Evolutionary conservation across 1,140 invertebrate genomes (phyloP).

Genomic region (Drosophila melanica): DNA sequence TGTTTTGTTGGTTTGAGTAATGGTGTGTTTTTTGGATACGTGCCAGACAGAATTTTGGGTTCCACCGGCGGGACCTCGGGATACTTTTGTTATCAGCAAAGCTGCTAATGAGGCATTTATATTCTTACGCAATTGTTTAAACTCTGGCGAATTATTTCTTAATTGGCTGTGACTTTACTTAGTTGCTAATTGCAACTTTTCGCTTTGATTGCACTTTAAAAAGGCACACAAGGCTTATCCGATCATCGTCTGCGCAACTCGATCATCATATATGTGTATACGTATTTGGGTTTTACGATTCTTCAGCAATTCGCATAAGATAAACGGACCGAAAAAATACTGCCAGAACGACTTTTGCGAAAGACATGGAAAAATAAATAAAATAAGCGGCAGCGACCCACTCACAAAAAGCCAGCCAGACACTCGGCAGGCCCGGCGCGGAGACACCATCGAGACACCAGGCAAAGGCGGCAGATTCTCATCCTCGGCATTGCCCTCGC

Average conservation of each 20-base stretch:
- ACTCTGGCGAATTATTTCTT: conserved; percentile 24
- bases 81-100: conserved; percentile 7
- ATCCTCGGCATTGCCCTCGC: conserved; percentile 5
- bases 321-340: conserved; percentile 17
- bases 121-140: conserved; percentile 7
- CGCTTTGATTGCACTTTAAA: conserved; percentile 1
- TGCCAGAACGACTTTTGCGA: conserved; percentile 38
- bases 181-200: conserved; percentile 22
- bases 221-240: conserved; percentile 12
- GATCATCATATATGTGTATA: conserved; percentile 9
- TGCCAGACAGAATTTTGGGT: conserved; percentile 63
- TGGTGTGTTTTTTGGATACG: conserved; percentile 40
- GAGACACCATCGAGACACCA: conserved; percentile 15
- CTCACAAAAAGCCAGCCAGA: conserved; percentile 28
- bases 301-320: conserved; percentile 45
- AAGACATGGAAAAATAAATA: conserved; percentile 54
- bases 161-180: conserved; percentile 40
- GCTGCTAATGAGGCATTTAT: conserved; percentile 36
- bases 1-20: conserved; percentile 27
- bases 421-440: conserved; percentile 11
- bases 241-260: conserved; percentile 40
- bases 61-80: background rate
- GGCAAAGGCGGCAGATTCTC: conserved; percentile 1
- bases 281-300: conserved; percentile 40
- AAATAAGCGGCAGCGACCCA: conserved; percentile 31